Conservation (phyloP, 1,140 invertebrate genomes). For the Leptopilina clavipes region DNA sequence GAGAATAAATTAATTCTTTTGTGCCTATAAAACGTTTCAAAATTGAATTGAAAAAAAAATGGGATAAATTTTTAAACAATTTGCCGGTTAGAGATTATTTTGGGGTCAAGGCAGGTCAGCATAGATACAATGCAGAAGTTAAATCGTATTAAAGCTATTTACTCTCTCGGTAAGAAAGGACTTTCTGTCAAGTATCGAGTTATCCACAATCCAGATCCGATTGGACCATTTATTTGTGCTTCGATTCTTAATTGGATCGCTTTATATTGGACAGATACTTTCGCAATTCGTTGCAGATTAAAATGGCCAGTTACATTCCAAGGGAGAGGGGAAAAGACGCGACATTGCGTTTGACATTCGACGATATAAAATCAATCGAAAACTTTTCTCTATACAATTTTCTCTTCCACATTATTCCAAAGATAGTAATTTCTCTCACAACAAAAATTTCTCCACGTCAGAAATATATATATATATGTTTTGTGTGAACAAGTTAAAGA, state of each 20-base stretch:
- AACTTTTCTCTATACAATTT: conserved; percentile 17
- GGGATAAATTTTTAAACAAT: neutral
- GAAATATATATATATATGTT: neutral
- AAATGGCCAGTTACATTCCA: conserved; percentile 32
- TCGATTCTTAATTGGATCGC: conserved; percentile 67
- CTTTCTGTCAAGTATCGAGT: conserved; percentile 55
- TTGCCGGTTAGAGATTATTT: conserved; percentile 24
- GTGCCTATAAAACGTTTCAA: too few species aligned
- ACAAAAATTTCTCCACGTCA: conserved; percentile 11
- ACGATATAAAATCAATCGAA: conserved; percentile 1
- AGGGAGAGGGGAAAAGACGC: neutral
- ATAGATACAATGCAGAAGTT: conserved; percentile 20
- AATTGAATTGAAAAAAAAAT: neutral
- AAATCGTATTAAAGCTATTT: conserved; percentile 56
- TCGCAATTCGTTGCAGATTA: conserved; percentile 51
- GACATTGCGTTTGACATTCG: conserved; percentile 22
- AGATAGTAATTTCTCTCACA: conserved; percentile 13
- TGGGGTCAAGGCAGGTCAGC: conserved; percentile 14
- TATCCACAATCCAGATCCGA: conserved; percentile 58
- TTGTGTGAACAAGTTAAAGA: neutral
- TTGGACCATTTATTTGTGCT: conserved; percentile 66
- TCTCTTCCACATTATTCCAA: neutral
- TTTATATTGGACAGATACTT: conserved; percentile 62
- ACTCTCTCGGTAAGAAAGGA: conserved; percentile 51
- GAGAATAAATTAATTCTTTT: too few species aligned